These are phyloP conservation scores for Lepeophtheirus nordmannii DNA, from an alignment of 2,888 invertebrate genomes.

Conservation along the genomic window DNA sequence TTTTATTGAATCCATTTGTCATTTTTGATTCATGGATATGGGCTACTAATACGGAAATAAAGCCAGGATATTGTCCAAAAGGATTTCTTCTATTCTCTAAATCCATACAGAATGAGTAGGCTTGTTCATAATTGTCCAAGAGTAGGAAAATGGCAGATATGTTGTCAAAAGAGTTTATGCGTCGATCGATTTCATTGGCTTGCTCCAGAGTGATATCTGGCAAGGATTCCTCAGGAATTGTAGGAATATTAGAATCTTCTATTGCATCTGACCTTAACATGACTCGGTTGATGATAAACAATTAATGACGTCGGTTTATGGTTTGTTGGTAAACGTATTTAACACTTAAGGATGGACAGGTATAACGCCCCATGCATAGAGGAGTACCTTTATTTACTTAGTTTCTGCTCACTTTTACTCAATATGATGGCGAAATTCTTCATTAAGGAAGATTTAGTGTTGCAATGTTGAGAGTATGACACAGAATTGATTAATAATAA, in stretches of 20 bases:
- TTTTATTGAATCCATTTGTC: background rate
- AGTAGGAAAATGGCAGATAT: constrained; percentile 3
- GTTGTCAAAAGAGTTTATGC: background rate
- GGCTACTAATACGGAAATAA: background rate
- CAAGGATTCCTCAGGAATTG: background rate
- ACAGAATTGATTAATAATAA: too few species aligned
- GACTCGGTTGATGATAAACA: background rate
- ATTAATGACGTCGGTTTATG: too few species aligned
- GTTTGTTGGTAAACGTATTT: too few species aligned
- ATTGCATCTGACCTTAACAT: background rate
- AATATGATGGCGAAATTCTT: too few species aligned
- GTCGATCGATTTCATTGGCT: background rate
- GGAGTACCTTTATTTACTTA: too few species aligned
- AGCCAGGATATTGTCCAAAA: constrained; percentile 1
- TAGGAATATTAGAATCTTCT: background rate
- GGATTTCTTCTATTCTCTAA: background rate
- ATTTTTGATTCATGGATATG: background rate
- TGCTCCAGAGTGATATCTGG: background rate
- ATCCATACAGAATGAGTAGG: background rate
- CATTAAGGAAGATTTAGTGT: too few species aligned
- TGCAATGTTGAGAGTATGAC: too few species aligned
- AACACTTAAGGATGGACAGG: too few species aligned
- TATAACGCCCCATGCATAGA: too few species aligned
- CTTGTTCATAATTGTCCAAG: background rate
- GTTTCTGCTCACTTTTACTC: too few species aligned